A percentile compares a stretch with the other conserved stretches of the same genome.
These are phyloP conservation scores for Shinisaurus crocodilurus DNA, from an alignment of 2,113 vertebrate genomes.

Conservation along the genomic window DNA sequence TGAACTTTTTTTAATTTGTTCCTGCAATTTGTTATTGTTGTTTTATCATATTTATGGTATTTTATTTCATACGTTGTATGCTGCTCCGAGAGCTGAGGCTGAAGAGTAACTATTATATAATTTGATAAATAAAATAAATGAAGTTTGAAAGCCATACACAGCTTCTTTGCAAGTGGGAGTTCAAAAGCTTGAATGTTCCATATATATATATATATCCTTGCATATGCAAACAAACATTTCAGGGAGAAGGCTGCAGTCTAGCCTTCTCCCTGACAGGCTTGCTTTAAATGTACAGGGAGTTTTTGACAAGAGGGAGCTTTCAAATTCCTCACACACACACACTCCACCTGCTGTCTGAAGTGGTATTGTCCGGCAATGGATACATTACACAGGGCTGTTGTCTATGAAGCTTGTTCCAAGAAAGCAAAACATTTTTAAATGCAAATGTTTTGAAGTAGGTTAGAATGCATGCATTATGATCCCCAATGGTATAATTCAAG, in stretches of 20 bases:
- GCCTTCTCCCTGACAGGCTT: neutral
- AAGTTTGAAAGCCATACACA: neutral
- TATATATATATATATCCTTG: neutral
- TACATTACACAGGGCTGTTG: neutral
- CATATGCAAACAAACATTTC: neutral
- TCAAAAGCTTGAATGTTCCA: neutral
- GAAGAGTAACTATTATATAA: neutral
- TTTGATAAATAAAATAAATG: neutral
- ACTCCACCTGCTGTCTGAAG: neutral
- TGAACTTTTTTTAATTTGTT: neutral
- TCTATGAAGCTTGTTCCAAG: neutral
- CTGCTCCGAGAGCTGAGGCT: no score
- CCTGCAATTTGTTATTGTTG: neutral
- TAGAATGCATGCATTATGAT: conserved; percentile 26
- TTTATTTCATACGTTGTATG: neutral
- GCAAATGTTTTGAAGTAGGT: conserved; percentile 52
- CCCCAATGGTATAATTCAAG: neutral
- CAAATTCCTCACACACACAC: no score
- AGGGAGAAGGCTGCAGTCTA: no score
- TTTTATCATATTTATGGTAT: neutral
- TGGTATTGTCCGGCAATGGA: neutral
- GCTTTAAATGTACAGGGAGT: neutral
- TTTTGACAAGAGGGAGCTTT: neutral
- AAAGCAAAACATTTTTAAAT: conserved; percentile 26
- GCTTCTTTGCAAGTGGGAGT: neutral